Conservation (phyloP, 2,797 vertebrate species). For the Graptemys geographica region DNA sequence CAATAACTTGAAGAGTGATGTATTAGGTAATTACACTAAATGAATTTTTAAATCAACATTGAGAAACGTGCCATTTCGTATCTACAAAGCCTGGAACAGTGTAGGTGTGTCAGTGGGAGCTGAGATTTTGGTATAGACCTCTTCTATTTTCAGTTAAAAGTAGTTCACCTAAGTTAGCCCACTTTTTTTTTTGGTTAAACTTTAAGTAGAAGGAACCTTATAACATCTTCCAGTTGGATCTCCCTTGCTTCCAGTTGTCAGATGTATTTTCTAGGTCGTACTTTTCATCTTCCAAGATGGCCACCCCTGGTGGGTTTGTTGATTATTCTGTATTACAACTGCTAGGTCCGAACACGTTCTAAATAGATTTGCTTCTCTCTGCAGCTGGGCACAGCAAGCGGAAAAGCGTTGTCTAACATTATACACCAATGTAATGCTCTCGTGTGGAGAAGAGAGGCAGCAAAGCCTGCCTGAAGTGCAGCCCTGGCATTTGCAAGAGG, state of each 20-base stretch:
- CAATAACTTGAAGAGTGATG: neutral
- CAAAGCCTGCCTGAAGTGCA: rapidly evolving
- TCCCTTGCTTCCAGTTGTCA: no score
- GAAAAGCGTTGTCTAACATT: no score
- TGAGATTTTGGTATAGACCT: neutral
- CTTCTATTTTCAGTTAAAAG: slow-evolving; percentile 16
- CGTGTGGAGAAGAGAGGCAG: neutral
- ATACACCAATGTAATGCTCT: neutral
- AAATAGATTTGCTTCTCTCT: neutral
- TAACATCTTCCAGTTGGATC: neutral
- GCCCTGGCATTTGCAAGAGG: neutral
- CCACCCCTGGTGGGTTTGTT: neutral
- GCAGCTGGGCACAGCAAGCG: neutral
- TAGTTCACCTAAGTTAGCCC: neutral
- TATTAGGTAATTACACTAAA: slow-evolving; percentile 21
- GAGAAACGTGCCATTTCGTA: neutral
- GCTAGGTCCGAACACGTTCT: rapidly evolving
- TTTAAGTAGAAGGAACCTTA: neutral
- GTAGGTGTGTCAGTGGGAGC: neutral
- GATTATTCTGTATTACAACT: neutral
- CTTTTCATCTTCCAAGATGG: neutral
- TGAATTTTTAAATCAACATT: neutral
- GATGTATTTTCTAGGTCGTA: no score
- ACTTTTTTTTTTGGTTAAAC: neutral
- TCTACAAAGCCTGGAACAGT: neutral